Evolutionary conservation across 2,888 invertebrate species (phyloP), one percentile per base, ranked within the genome.

Genomic region (Plemyria rubiginata): DNA sequence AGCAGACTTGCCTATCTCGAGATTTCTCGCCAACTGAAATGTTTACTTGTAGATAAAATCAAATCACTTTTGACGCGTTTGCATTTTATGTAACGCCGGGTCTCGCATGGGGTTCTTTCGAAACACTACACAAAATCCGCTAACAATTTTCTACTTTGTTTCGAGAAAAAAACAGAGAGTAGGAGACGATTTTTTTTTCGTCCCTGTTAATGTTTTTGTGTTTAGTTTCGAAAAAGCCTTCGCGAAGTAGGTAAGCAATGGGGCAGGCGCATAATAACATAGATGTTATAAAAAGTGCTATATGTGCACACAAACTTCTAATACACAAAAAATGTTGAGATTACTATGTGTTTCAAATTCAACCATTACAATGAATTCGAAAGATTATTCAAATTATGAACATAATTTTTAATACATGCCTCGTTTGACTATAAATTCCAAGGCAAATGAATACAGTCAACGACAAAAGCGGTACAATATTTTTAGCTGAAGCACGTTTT

Each of bases 391-490:
- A 15, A 41, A 53, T 29, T 6, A n/a, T 45, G 41, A 45, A 43
- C 12, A 50, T 29, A 29, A 6, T 2, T 50, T 49, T 45, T 32
- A 22, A 11, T 57, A 50, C 48, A 58, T 41, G 59, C 55, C 49
- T 60, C 63, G 55, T 63, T 63, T 51, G 45, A 59, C 43, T 60
- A 61, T 49, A 60, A 66, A 69, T 62, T 59, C 62, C 62, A 67
- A 60, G 68, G 68, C 70, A 70, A 70, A 65, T 53, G 62, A 63
- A 54, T 62, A 60, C 65, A 67, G 53, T 55, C 67, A 66, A 58
- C 72, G 65, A 67, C 64, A 70, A 66, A 65, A 60, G 41, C 53
- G 41, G 13, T 55, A 11, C 0, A 22, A 15, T 41, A 13, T 41
- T 43, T 48, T 40, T 12, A 13, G 9, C 32, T 16, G 11, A 16